Conservation (phyloP, 2,888 invertebrate species). For the Clanis bilineata region DNA sequence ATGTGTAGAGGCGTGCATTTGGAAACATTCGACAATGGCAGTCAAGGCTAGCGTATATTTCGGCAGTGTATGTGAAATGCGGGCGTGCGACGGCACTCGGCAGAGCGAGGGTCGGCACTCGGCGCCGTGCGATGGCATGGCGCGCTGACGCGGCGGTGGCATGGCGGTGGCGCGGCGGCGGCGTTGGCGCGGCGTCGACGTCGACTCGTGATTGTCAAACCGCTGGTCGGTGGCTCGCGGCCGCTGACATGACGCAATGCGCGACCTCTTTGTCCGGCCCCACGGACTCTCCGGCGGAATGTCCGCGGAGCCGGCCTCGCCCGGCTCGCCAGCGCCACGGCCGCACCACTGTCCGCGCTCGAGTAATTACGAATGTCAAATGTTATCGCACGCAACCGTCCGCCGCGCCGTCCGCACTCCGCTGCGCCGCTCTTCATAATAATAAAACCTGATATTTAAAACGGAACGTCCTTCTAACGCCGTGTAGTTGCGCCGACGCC, state of each 20-base stretch:
- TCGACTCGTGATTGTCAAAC: conserved; percentile 37
- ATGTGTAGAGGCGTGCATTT: conserved; percentile 41
- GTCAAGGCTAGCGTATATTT: conserved; percentile 67
- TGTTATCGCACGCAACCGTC: conserved; percentile 82
- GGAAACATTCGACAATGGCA: conserved; percentile 60
- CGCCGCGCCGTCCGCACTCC: conserved; percentile 78
- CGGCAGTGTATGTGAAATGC: conserved; percentile 61
- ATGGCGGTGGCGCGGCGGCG: conserved; percentile 16
- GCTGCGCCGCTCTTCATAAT: conserved; percentile 82
- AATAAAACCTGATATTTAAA: conserved; percentile 83
- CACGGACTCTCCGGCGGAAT: conserved; percentile 64
- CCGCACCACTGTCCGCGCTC: conserved; percentile 63
- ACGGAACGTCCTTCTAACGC: conserved; percentile 83
- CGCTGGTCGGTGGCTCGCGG: conserved; percentile 41
- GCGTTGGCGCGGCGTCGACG: conserved; percentile 32
- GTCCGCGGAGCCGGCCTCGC: conserved; percentile 63
- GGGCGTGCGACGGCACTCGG: conserved; percentile 35
- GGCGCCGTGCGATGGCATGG: conserved; percentile 47
- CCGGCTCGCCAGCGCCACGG: conserved; percentile 50
- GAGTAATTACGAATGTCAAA: conserved; percentile 82
- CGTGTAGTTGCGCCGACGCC: conserved; percentile 83
- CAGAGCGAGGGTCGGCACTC: conserved; percentile 33
- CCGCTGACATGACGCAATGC: conserved; percentile 77
- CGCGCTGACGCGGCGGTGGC: conserved; percentile 47
- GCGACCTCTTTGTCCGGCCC: conserved; percentile 79